Base-by-base conservation (phyloP, 2,888 invertebrate genomes). In the Chaetogeoica ovagalla region DNA sequence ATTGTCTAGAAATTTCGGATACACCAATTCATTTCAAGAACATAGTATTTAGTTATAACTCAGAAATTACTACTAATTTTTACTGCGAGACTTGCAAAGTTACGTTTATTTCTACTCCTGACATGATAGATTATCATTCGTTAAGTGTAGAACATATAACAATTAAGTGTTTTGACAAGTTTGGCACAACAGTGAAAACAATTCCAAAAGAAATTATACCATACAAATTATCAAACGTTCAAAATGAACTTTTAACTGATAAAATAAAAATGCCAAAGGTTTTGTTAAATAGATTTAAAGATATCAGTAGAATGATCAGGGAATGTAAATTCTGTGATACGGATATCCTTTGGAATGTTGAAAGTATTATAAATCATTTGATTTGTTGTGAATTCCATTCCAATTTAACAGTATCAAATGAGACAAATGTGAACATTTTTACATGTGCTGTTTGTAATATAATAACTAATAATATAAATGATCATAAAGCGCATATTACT, bases 121-220 rank as follows among this genome's bases (percentile, higher is more conserved):
- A 77, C 37, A 62, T 39, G n/a, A 21, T 77, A 21, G 52, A 77
- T 62, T 52, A 23, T 70, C 77, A 77, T 77, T 69, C 55, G 9
- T 62, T 77, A 62, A 77, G 52, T 37, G 69, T 77, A 62, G 77
- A 77, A 23, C 77, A 77, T 62, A 55, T 55, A 2, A 69, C 68
- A 21, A 9, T 77, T 15, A 77, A 77, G n/a, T 77, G 69, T 23
- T 62, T 48, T 30, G 30, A 59, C 30, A 8, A 11, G 7, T 15
- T 55, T 30, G 5, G 55, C 6, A 55, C 4, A 55, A 19, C 48
- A 55, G 4, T 19, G 6, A 19, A 55, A 55, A 55, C 19, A 4
- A 55, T 4, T 19, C 4, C 6, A 55, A 48, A 48, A 48, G 11
- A 11, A 48, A 48, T 13, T 1, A 13, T 1, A 55, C 55, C 17